Evolutionary conservation across 2,888 invertebrate genomes (phyloP).

Genomic region (Parascotia fuliginaria): DNA sequence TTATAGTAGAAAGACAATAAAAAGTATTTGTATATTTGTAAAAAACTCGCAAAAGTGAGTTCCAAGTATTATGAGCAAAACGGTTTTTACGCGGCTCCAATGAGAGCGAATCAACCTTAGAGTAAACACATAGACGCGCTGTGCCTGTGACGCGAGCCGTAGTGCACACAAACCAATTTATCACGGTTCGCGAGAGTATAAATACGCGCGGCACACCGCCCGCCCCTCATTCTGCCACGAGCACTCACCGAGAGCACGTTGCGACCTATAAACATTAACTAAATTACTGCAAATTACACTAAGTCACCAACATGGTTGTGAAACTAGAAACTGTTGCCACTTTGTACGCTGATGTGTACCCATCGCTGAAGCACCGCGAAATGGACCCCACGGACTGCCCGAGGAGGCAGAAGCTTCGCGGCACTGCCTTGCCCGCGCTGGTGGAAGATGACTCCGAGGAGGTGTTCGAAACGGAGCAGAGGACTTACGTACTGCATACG

Average conservation of each 20-base stretch:
- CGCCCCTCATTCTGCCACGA: conserved; percentile 65
- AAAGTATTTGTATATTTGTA: conserved; percentile 17
- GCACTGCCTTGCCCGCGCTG: conserved; percentile 63
- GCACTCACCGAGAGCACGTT: conserved; percentile 57
- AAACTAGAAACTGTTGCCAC: conserved; percentile 70
- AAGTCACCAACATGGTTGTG: conserved; percentile 64
- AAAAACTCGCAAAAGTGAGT: conserved; percentile 35
- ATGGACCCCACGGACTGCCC: conserved; percentile 64
- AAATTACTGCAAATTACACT: conserved; percentile 19
- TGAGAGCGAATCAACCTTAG: conserved; percentile 42
- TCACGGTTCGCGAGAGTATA: conserved; percentile 57
- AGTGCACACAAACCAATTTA: conserved; percentile 55
- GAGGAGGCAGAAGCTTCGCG: conserved; percentile 61
- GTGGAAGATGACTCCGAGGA: conserved; percentile 72
- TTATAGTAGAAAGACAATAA: conserved; percentile 18
- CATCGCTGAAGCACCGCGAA: conserved; percentile 62
- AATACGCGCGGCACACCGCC: conserved; percentile 50
- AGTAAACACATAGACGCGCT: conserved; percentile 46
- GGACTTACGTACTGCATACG: conserved; percentile 63
- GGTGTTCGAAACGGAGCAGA: conserved; percentile 60
- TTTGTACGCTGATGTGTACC: conserved; percentile 68
- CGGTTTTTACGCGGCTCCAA: conserved; percentile 42
- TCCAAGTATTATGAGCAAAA: conserved; percentile 34
- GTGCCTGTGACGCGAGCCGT: conserved; percentile 60
- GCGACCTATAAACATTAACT: conserved; percentile 36